Percentiles rank a stretch among this genome's conserved stretches.
Evolutionary conservation across 2,797 vertebrate species (phyloP).

Genomic region (Coregonus ussuriensis): DNA sequence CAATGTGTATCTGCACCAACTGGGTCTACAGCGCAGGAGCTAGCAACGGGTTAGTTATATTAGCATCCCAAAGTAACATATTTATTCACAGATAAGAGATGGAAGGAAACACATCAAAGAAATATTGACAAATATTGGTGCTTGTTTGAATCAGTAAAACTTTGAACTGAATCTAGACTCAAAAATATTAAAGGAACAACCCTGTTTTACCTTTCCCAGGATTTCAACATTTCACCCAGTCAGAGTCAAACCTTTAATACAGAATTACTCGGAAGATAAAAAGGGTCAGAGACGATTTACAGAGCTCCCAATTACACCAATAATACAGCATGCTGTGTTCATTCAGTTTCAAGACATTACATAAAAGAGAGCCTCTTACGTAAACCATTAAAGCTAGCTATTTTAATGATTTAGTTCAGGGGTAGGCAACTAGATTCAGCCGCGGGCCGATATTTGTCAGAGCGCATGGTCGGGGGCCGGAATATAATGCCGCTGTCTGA

Average conservation of each 20-base stretch:
- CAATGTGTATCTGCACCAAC: neutral
- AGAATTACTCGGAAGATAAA: neutral
- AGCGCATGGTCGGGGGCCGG: too few relatives aligned
- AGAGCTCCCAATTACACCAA: neutral
- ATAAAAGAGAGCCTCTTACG: neutral
- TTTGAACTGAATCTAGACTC: neutral
- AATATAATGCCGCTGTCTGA: too few relatives aligned
- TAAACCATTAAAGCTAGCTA: neutral
- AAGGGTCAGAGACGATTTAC: neutral
- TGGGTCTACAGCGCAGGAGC: neutral
- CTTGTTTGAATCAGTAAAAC: neutral
- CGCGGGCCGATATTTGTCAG: too few relatives aligned
- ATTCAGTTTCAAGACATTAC: neutral
- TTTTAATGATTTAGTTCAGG: neutral
- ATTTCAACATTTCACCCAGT: neutral
- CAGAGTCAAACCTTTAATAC: slow-evolving; percentile 2
- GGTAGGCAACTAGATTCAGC: too few relatives aligned
- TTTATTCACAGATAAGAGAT: neutral
- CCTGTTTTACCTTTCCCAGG: neutral
- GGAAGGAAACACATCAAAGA: neutral
- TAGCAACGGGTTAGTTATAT: neutral
- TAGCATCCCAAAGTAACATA: neutral
- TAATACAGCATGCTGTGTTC: neutral
- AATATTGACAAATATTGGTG: neutral
- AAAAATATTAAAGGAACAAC: neutral